Evolutionary conservation across 2,888 invertebrate genomes (phyloP).

Genomic region (Andrena camellia): DNA sequence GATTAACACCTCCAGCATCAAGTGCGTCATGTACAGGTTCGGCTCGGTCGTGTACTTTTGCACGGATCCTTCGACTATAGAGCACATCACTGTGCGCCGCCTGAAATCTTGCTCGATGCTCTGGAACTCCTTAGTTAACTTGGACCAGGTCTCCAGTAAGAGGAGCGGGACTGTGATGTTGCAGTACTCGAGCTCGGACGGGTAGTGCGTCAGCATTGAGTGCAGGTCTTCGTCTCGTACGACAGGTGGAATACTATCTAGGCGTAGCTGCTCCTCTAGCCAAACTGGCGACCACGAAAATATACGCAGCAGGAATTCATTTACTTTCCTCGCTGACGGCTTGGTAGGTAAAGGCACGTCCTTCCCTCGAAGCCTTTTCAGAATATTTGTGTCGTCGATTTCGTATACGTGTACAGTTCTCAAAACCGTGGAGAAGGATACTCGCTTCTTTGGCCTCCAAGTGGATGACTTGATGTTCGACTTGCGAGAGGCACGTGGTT

Average conservation of each 20-base stretch:
- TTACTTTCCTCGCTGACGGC: constrained; percentile 62
- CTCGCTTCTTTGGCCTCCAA: constrained; percentile 62
- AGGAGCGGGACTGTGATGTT: constrained; percentile 87
- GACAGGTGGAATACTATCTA: constrained; percentile 86
- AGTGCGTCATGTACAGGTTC: constrained; percentile 64
- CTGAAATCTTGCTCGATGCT: constrained; percentile 36
- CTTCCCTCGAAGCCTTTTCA: constrained; percentile 75
- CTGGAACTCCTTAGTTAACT: constrained; percentile 77
- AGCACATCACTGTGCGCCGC: constrained; percentile 68
- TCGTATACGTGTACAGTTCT: constrained; percentile 61
- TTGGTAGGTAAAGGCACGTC: constrained; percentile 75
- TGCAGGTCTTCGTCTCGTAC: constrained; percentile 86
- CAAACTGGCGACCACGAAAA: constrained; percentile 89
- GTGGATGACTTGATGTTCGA: not conserved
- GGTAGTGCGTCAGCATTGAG: constrained; percentile 87
- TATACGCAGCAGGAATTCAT: constrained; percentile 87
- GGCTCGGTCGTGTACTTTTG: constrained; percentile 35
- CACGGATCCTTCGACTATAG: constrained; percentile 73
- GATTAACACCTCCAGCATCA: constrained; percentile 76
- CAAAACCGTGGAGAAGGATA: constrained; percentile 71
- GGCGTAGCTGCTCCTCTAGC: constrained; percentile 87
- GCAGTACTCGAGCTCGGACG: constrained; percentile 87
- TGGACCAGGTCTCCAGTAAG: constrained; percentile 89
- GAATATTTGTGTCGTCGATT: constrained; percentile 68
- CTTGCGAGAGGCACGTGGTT: constrained; percentile 10